These are phyloP conservation scores for Macrochelys suwanniensis DNA, from an alignment of 2,797 vertebrate species.

Conservation along the genomic window DNA sequence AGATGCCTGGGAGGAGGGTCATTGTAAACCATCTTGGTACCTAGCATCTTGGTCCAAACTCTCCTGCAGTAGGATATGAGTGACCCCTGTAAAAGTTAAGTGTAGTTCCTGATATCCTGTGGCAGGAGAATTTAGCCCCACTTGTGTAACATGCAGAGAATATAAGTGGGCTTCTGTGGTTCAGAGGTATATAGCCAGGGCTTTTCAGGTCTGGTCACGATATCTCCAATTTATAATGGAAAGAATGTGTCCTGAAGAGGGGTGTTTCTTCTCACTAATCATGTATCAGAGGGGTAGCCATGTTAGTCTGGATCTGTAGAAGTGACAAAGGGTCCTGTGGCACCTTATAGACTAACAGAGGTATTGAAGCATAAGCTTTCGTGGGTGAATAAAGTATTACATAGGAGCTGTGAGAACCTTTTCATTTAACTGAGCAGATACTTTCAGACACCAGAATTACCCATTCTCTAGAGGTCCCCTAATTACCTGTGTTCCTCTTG, in stretches of 20 bases:
- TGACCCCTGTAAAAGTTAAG: not conserved
- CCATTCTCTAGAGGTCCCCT: not conserved
- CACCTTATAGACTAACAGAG: too few relatives aligned
- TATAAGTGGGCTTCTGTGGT: not conserved
- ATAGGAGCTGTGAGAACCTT: not conserved
- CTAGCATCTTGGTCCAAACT: not conserved
- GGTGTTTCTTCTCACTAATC: not conserved
- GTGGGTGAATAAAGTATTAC: too few relatives aligned
- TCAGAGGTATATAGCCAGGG: not conserved
- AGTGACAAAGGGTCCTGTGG: too few relatives aligned
- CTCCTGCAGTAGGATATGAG: not conserved
- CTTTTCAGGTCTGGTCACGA: not conserved
- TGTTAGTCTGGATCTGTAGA: too few relatives aligned
- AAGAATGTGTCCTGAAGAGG: not conserved
- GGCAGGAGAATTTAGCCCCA: not conserved
- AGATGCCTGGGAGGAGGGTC: not conserved
- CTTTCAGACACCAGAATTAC: not conserved
- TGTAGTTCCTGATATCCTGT: not conserved
- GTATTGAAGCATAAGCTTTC: too few relatives aligned
- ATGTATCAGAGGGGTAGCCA: too few relatives aligned
- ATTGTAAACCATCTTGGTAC: not conserved
- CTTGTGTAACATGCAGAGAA: not conserved
- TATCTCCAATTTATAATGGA: constrained; percentile 9
- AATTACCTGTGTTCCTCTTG: not conserved
- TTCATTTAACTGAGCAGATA: not conserved